These are phyloP conservation scores for Cyclophora punctaria DNA, from an alignment of 2,888 invertebrate genomes.

Conservation along the genomic window DNA sequence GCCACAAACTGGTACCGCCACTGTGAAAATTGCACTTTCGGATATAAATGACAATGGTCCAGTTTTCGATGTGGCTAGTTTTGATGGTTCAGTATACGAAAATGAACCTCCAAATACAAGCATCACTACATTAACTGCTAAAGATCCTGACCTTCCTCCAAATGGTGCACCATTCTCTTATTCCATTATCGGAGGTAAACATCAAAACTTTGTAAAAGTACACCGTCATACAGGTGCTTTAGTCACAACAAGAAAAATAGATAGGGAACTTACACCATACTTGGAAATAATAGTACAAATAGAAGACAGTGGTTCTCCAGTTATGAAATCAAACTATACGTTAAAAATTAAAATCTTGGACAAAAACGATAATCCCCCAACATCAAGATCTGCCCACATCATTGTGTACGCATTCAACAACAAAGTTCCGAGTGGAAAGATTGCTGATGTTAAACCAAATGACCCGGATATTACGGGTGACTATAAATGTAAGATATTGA, in stretches of 20 bases:
- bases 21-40: conserved; percentile 84
- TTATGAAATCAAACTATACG: conserved; percentile 86
- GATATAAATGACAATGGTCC: conserved; percentile 98
- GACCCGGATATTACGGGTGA: conserved; percentile 93
- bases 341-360: conserved; percentile 86
- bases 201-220: conserved; percentile 83
- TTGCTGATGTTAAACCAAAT: conserved; percentile 93
- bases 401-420: conserved; percentile 86
- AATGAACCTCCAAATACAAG: conserved; percentile 89
- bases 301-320: conserved; percentile 90
- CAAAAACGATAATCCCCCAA: conserved; percentile 93
- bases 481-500: conserved; percentile 88
- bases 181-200: conserved; percentile 83
- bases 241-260: conserved; percentile 84
- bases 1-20: conserved; percentile 93
- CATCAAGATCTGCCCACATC: conserved; percentile 86
- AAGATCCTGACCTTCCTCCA: conserved; percentile 91
- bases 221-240: conserved; percentile 88
- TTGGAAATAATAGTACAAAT: conserved; percentile 87
- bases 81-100: conserved; percentile 87
- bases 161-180: conserved; percentile 95
- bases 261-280: conserved; percentile 86
- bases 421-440: conserved; percentile 84
- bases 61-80: conserved; percentile 81
- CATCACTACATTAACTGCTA: conserved; percentile 89